Percentiles rank a stretch among this genome's conserved stretches.
Evolutionary conservation across 1,140 invertebrate species (phyloP).

Genomic region (Vanessa tameamea): DNA sequence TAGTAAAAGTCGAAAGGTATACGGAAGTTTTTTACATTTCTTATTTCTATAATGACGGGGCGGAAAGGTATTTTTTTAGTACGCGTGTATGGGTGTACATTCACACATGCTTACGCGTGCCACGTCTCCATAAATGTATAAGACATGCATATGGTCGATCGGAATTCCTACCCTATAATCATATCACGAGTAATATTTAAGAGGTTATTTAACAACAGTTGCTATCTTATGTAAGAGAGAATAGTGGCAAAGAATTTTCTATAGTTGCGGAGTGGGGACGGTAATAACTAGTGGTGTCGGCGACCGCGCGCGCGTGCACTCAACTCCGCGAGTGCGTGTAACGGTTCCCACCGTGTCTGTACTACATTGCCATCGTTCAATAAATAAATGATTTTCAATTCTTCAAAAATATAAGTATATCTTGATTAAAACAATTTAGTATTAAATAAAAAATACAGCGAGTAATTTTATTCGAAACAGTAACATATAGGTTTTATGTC

Average conservation of each 20-base stretch:
- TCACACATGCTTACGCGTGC: slow-evolving; percentile 50
- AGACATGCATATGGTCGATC: slow-evolving; percentile 24
- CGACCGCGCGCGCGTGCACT: slow-evolving; percentile 73
- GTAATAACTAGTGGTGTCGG: slow-evolving; percentile 61
- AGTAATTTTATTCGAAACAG: background rate
- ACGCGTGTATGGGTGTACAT: slow-evolving; percentile 27
- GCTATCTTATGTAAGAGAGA: slow-evolving; percentile 32
- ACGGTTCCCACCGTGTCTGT: slow-evolving; percentile 63
- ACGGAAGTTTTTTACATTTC: slow-evolving; percentile 58
- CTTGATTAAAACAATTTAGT: background rate
- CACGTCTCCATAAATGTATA: slow-evolving; percentile 24
- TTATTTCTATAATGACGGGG: slow-evolving; percentile 32
- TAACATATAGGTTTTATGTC: no score
- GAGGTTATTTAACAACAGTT: slow-evolving; percentile 33
- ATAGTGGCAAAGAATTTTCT: slow-evolving; percentile 35
- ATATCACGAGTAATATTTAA: slow-evolving; percentile 24
- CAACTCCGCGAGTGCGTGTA: slow-evolving; percentile 72
- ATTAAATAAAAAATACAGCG: background rate
- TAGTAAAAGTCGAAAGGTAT: slow-evolving; percentile 64
- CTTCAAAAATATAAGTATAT: background rate
- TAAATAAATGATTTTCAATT: slow-evolving; percentile 30
- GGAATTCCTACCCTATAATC: slow-evolving; percentile 26
- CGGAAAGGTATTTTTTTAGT: slow-evolving; percentile 52
- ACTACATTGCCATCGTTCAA: slow-evolving; percentile 36
- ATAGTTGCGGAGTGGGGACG: slow-evolving; percentile 33